Percentiles rank a stretch among this genome's conserved stretches.
Evolutionary conservation across 2,797 vertebrate species (phyloP).

Genomic region (Manis pentadactyla): DNA sequence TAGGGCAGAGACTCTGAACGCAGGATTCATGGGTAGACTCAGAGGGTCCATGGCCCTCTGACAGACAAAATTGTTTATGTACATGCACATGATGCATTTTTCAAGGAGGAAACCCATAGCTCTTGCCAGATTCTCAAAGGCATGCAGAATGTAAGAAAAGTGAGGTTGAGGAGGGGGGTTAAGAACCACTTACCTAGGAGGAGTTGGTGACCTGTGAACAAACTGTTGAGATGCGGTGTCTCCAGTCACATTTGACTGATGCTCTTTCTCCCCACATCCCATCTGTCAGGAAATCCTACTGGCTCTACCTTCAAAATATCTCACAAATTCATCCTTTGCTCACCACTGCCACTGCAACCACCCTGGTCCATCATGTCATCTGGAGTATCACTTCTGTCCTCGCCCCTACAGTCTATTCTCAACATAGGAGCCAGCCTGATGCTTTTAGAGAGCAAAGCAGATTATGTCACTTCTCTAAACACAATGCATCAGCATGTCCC

Average conservation of each 20-base stretch:
- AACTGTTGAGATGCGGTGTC: background rate
- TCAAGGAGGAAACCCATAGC: background rate
- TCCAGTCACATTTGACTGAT: background rate
- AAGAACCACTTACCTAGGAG: background rate
- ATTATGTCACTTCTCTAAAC: background rate
- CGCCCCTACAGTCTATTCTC: background rate
- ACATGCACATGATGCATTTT: background rate
- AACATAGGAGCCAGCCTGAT: background rate
- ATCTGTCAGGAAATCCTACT: background rate
- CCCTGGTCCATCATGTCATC: background rate
- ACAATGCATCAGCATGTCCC: background rate
- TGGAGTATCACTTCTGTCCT: background rate
- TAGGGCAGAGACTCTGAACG: too few species aligned
- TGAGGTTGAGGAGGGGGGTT: background rate
- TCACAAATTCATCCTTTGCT: background rate
- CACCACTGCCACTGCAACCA: background rate
- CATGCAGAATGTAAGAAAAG: background rate
- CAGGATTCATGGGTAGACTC: background rate
- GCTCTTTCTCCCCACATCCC: background rate
- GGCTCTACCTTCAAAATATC: background rate
- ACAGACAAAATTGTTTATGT: background rate
- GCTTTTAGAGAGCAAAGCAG: slow-evolving; percentile 17
- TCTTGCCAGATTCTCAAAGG: slow-evolving; percentile 7
- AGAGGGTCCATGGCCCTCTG: background rate
- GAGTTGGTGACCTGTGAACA: background rate